Conservation (phyloP, 2,888 invertebrate genomes). For the Macroteleia sp. region DNA sequence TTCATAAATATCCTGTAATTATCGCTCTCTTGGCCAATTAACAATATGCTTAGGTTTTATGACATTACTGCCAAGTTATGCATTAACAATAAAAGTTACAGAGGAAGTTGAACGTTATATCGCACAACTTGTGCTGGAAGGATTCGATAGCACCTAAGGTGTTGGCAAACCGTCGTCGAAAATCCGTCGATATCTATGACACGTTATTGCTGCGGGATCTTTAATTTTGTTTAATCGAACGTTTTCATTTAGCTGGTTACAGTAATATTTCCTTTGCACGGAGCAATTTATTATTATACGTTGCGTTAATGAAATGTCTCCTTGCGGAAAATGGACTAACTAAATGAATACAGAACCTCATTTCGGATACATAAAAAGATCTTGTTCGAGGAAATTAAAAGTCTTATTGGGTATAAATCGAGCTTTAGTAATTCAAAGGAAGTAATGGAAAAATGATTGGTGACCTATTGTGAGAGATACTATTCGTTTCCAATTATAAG, state of each 20-base stretch:
- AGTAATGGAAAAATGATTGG: slow-evolving; percentile 47
- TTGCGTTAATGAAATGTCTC: background rate
- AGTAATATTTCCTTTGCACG: background rate
- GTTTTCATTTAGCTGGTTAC: no score
- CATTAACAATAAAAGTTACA: slow-evolving; percentile 34
- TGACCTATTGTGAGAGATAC: slow-evolving; percentile 51
- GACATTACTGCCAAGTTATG: slow-evolving; percentile 40
- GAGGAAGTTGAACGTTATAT: slow-evolving; percentile 39
- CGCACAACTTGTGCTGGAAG: slow-evolving; percentile 21
- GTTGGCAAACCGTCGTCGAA: no score
- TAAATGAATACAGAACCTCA: slow-evolving; percentile 16
- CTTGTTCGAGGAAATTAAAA: slow-evolving; percentile 36
- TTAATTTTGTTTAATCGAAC: no score
- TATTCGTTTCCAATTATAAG: slow-evolving; percentile 59
- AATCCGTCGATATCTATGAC: no score
- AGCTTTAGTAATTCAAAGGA: slow-evolving; percentile 42
- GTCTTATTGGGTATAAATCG: slow-evolving; percentile 25
- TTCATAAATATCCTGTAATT: slow-evolving; percentile 74
- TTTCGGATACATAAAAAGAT: slow-evolving; percentile 22
- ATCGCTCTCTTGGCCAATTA: slow-evolving; percentile 73
- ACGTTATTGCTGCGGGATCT: no score
- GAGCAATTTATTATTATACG: background rate
- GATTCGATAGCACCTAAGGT: no score
- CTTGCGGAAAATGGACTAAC: background rate
- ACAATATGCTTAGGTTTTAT: slow-evolving; percentile 66